Percentiles rank a stretch among this genome's conserved stretches.
Evolutionary conservation across 2,113 vertebrate genomes (phyloP).

Genomic region (Sisor rabdophorus): DNA sequence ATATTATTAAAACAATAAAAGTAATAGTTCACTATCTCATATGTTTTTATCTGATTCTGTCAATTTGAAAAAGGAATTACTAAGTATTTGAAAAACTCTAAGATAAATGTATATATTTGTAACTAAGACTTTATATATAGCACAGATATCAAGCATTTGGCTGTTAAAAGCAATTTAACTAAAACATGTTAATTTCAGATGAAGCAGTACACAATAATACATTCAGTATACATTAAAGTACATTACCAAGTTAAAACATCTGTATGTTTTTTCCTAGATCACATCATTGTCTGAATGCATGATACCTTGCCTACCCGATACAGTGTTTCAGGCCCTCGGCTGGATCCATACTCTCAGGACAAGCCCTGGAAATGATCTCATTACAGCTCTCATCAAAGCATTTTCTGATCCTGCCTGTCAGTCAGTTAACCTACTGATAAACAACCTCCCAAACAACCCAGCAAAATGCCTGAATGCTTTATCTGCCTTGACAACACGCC

Average conservation of each 20-base stretch:
- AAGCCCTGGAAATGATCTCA: slow-evolving; percentile 59
- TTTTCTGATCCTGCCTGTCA: slow-evolving; percentile 64
- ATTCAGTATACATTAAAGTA: not conserved
- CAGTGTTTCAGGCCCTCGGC: slow-evolving; percentile 58
- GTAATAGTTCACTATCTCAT: too few relatives aligned
- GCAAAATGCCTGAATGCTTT: slow-evolving; percentile 51
- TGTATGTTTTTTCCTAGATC: slow-evolving; percentile 47
- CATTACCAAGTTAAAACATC: not conserved
- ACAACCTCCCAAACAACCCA: slow-evolving; percentile 50
- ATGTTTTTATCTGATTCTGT: too few relatives aligned
- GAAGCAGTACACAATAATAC: not conserved
- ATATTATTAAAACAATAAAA: too few relatives aligned
- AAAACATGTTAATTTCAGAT: not conserved
- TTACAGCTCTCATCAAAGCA: slow-evolving; percentile 54
- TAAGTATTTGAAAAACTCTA: too few relatives aligned
- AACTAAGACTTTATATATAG: too few relatives aligned
- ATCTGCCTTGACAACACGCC: slow-evolving; percentile 47
- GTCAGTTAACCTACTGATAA: slow-evolving; percentile 59
- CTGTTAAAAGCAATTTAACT: not conserved
- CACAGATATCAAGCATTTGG: not conserved
- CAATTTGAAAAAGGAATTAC: too few relatives aligned
- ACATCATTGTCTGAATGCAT: slow-evolving; percentile 60
- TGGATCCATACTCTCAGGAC: slow-evolving; percentile 66
- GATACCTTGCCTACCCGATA: slow-evolving; percentile 60
- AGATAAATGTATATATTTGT: too few relatives aligned